Base-by-base conservation (phyloP, 2,113 vertebrate genomes). In the Himantopus leucocephalus region DNA sequence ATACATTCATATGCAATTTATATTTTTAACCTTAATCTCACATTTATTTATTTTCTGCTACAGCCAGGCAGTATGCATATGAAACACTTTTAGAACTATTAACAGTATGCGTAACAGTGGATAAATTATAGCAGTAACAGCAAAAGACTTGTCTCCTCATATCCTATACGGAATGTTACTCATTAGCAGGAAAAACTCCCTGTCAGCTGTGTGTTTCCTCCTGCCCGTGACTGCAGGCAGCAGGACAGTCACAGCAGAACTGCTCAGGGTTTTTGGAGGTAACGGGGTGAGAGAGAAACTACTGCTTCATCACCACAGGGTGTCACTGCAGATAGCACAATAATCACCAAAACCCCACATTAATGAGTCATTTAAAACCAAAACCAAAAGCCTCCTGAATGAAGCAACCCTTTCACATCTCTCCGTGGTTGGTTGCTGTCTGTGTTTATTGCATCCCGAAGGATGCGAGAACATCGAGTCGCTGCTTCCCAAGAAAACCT, bases 251-350 rank as follows among this genome's bases (percentile, higher is more conserved):
- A 12, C 23, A 47, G 62, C 64, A 76, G 37, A 77, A 5, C 29
- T 21, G 3, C 23, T 37, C 26, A 2, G 7, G 45, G 45, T 1
- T 3, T 50, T 27, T 16, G 10, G 43, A 43, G 53, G 3, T 15
- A 48, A 14, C 3, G 23, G 26, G 18, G 10, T 60, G 43, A 34
- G 52, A 77, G 30, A 22, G 4, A 29, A 92, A 76, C 47, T 43
- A 50, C 74, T 84, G 45, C 47, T 27, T 53, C 20, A 48, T 47
- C 7, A 66, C 97, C 98, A 97, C 95, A 47, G 29, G 97, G 86
- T 92, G 97, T 93, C 97, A 97, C 95, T 95, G 97, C 72, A 97
- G 97, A 63, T 66, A 94, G 91, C 19, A 27, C 74, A 93, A 94
- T 79, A 21, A 53, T 29, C 73, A 70, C 45, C 67, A 52, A 41